Evolutionary conservation across 2,888 invertebrate species (phyloP), one percentile per base, ranked within the genome.

Genomic region (Drosophila nr. perissopoda): DNA sequence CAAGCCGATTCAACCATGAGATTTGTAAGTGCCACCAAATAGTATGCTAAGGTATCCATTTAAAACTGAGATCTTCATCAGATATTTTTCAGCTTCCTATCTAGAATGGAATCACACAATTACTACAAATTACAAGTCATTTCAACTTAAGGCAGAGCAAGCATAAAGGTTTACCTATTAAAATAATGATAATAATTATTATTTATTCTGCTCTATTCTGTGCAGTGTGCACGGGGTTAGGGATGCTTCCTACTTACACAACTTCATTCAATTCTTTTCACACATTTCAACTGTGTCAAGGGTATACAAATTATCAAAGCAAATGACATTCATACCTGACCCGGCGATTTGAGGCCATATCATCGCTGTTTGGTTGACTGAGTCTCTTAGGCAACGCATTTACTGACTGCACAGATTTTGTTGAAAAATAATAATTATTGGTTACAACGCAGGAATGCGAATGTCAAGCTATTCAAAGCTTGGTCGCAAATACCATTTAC

Each of bases 1-100:
- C 75, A 61, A 75, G 67, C 67, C 61, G 70, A 78, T 64, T 61
- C 70, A 63, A 63, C 53, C 66, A 58, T 36, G 60, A 76, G 80
- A 78, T 75, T 79, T 79, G 70, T 65, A 42, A 46, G 31, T 36
- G 48, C n/a, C 16, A 25, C 42, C 66, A 61, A 73, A 73, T 65
- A 40, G 52, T 52, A 54, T 61, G 36, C 73, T 69, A 54, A 54
- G 36, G 67, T 38, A 67, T 67, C 53, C 72, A 52, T 63, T 71
- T 46, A 46, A 70, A 72, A 56, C 4, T 18, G 34, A 36, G 21
- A 29, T 57, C 21, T 11, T 8, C 27, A 46, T 53, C 69, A 36
- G 27, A 48, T 34, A n/a, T 16, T 25, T n/a, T 53, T 51, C 36
- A 33, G 36, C 46, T 67, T 49, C 49, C 46, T 49, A 68, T 49